Percentiles rank a stretch among this genome's conserved stretches.
Evolutionary conservation across 2,797 vertebrate species (phyloP).

Genomic region (Schizopygopsis malacanthus): DNA sequence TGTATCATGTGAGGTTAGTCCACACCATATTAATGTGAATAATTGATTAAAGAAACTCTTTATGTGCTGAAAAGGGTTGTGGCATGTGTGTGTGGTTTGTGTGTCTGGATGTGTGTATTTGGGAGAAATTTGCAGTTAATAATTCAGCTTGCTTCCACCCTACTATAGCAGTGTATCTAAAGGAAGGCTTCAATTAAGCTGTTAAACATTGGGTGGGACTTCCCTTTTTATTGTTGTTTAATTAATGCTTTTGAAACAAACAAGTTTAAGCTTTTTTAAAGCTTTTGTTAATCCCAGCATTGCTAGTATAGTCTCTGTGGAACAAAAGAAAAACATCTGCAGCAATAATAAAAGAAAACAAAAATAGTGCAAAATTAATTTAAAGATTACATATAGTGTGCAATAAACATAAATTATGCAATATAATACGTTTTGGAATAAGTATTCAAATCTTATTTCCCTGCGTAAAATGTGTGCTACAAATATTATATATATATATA

Average conservation of each 20-base stretch:
- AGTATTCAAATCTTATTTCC: background rate
- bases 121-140: constrained; percentile 1
- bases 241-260: background rate
- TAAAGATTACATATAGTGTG: background rate
- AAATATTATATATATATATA: background rate
- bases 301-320: background rate
- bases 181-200: constrained; percentile 13
- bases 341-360: background rate
- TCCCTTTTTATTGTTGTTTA: background rate
- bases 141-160: constrained; percentile 5
- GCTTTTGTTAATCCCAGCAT: background rate
- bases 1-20: constrained; percentile 36
- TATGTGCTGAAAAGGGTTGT: constrained; percentile 17
- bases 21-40: constrained; percentile 41
- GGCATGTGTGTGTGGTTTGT: constrained; percentile 4
- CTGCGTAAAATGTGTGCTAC: background rate
- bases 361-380: background rate
- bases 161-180: background rate
- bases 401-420: background rate
- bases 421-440: background rate
- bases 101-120: constrained; percentile 29
- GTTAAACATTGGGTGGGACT: constrained; percentile 28
- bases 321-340: background rate
- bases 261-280: background rate
- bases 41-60: constrained; percentile 40